A percentile compares a stretch with the other conserved stretches of the same genome.
Evolutionary conservation across 64 coral and sea anemone species (phyloP).

Genomic region (Montipora sp.): DNA sequence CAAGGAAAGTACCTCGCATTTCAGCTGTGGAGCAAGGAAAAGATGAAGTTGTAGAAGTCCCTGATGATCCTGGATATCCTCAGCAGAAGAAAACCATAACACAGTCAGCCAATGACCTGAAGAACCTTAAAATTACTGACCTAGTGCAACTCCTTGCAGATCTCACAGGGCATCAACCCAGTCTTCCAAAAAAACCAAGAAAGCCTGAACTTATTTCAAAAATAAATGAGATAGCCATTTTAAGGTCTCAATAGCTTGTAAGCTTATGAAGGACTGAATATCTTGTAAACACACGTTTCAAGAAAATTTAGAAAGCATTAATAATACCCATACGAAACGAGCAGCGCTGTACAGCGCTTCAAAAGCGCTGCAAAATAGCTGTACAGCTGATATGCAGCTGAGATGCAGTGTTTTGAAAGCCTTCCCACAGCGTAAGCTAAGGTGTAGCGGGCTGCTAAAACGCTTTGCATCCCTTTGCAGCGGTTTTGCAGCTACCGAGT

Average conservation of each 20-base stretch:
- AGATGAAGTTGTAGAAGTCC: no score
- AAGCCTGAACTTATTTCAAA: conserved; percentile 15
- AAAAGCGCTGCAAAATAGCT: background rate
- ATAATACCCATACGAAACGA: background rate
- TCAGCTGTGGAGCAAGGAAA: no score
- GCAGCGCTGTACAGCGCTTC: no score
- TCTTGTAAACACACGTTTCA: no score
- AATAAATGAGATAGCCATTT: background rate
- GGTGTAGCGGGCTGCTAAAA: background rate
- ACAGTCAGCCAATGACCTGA: no score
- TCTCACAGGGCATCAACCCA: background rate
- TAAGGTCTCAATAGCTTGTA: background rate
- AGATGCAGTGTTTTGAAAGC: background rate
- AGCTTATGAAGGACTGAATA: background rate
- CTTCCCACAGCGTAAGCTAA: background rate
- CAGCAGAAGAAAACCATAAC: no score
- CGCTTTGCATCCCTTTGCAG: background rate
- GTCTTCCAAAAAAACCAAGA: background rate
- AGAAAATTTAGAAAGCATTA: no score
- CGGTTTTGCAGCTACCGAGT: background rate
- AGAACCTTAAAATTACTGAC: no score
- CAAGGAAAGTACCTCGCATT: no score
- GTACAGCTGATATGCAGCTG: no score
- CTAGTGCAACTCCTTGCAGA: background rate
- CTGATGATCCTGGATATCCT: no score